Base-by-base conservation (phyloP, 2,113 vertebrate species). In the Salvelinus fontinalis region DNA sequence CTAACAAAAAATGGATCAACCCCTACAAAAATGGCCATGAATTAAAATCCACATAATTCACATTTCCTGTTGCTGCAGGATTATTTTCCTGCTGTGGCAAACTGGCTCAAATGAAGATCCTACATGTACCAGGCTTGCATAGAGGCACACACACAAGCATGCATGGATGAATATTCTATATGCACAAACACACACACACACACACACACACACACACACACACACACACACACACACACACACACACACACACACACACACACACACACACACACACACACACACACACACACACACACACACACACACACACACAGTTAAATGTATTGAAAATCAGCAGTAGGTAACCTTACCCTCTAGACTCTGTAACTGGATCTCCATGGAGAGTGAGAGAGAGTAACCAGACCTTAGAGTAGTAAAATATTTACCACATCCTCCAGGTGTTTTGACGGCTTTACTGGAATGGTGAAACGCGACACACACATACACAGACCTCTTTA, bases 361-460 rank as follows among this genome's bases (percentile, higher is more conserved):
- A 75, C 81, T 65, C 12, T 34, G 87, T 86, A 90, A 90, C 67
- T 44, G 64, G 77, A 89, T 31, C 79, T 84, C 39, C 77, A 73
- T 75, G 70, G 51, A 76, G 77, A 60, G 76, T 73, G 69, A 26
- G 57, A n/a, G 66, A 69, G 64, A 70, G 89, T 90, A 90, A 92
- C 87, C 24, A 81, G 83, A 93, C 78, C 84, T 79, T 14, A 48
- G 57, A 20, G 62, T 70, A 71, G 85, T 92, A 75, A 93, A 92
- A 90, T 90, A 92, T 89, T 92, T 85, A 92, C 82, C 29, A 79
- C 48, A 69, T 72, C 34, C 72, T 48, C 39, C 39, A 44, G 39
- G 39, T 44, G 39, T 44, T 44, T 44, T 44, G 39, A 44, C 39
- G 39, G 39, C 39, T 44, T 44, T 44, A 11, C 39, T 44, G 39